phyloP scores from a whole-genome alignment of 2,797 vertebrate genomes.

The Urocyon cinereoargenteus region DNA sequence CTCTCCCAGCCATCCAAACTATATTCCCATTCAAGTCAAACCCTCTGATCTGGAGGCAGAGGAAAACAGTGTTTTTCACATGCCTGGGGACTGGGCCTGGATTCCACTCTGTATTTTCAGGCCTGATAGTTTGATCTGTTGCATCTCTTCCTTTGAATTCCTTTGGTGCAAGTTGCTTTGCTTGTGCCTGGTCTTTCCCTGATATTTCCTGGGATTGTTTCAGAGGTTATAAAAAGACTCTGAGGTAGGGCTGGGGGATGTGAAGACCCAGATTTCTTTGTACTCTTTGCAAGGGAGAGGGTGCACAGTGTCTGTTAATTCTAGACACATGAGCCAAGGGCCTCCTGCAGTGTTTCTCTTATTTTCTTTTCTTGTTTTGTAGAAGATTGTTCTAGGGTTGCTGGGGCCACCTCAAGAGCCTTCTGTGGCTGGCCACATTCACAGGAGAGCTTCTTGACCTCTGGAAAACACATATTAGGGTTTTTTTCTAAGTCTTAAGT shows the following conservation, averaged over 20 bases:
- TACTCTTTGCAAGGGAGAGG: neutral
- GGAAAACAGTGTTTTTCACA: neutral
- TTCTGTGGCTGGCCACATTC: neutral
- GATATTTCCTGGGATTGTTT: neutral
- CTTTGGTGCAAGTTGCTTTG: neutral
- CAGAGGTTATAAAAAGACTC: neutral
- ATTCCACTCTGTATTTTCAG: neutral
- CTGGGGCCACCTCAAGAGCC: neutral
- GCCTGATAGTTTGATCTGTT: neutral
- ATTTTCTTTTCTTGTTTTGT: neutral
- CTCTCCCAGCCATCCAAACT: neutral
- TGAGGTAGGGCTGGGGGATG: neutral
- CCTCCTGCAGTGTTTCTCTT: neutral
- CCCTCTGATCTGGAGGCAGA: neutral
- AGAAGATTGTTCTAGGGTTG: neutral
- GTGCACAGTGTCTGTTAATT: neutral
- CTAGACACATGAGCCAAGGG: neutral
- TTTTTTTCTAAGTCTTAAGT: constrained; percentile 19
- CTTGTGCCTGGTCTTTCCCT: neutral
- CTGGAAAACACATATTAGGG: neutral
- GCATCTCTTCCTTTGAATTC: neutral
- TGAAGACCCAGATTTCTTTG: neutral
- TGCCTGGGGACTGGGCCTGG: neutral
- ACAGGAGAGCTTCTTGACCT: neutral
- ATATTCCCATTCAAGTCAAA: neutral